A percentile compares a stretch with the other conserved stretches of the same genome.
These are phyloP conservation scores for Thymelicus lineola DNA, from an alignment of 2,888 invertebrate genomes.

Conservation along the genomic window DNA sequence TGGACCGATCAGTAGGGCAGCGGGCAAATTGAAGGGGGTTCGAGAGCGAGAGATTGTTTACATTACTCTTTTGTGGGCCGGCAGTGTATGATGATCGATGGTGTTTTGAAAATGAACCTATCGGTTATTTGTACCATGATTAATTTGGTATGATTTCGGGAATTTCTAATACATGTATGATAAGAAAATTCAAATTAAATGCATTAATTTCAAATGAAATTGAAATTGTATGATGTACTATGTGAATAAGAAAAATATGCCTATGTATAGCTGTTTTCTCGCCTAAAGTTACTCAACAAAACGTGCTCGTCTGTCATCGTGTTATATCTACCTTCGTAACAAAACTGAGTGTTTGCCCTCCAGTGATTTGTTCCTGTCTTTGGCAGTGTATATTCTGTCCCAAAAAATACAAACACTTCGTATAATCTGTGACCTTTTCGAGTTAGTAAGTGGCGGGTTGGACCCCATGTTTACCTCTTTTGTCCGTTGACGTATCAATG, in stretches of 20 bases:
- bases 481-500: constrained; percentile 51
- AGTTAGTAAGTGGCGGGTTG: constrained; percentile 40
- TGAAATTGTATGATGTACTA: too few species aligned
- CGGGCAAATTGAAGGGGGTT: constrained; percentile 10
- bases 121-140: neutral
- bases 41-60: constrained; percentile 11
- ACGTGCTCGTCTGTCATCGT: too few species aligned
- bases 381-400: constrained; percentile 31
- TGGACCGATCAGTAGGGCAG: constrained; percentile 6
- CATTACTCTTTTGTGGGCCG: constrained; percentile 18
- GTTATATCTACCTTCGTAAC: too few species aligned
- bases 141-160: neutral
- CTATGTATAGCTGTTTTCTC: neutral
- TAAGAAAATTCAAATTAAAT: too few species aligned
- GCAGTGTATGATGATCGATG: constrained; percentile 11
- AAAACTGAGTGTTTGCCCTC: constrained; percentile 17
- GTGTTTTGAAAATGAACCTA: neutral
- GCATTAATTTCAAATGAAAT: too few species aligned
- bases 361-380: constrained; percentile 32
- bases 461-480: constrained; percentile 42
- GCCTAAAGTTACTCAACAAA: neutral
- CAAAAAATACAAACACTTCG: constrained; percentile 43
- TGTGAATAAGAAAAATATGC: neutral
- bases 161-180: too few species aligned
- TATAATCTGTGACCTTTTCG: constrained; percentile 47